These are phyloP conservation scores for Caenorhabditis tropicalis DNA, from an alignment of 1,140 invertebrate species.

Conservation along the genomic window DNA sequence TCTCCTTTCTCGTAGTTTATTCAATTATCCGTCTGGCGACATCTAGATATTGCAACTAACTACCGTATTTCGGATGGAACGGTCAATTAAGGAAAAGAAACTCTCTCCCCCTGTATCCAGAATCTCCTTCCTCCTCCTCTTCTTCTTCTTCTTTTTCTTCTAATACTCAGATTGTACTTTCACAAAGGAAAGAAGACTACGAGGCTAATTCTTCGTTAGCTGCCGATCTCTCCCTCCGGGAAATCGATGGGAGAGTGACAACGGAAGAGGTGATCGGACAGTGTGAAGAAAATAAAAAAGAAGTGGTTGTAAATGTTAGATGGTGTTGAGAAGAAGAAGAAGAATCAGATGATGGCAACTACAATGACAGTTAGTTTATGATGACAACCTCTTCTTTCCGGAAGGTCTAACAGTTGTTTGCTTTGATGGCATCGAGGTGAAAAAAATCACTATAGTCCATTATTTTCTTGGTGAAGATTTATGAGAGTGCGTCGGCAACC, in stretches of 20 bases:
- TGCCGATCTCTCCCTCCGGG: not conserved
- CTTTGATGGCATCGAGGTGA: too few species aligned
- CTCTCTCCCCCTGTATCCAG: not conserved
- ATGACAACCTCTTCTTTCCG: not conserved
- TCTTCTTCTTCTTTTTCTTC: not conserved
- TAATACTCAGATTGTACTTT: slow-evolving; percentile 10
- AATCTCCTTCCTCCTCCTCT: not conserved
- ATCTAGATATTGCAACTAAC: slow-evolving; percentile 5
- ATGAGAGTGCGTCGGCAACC: too few species aligned
- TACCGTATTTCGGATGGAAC: not conserved
- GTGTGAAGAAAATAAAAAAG: not conserved
- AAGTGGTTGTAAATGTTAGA: not conserved
- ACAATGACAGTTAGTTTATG: not conserved
- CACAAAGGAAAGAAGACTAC: not conserved
- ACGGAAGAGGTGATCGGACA: slow-evolving; percentile 1
- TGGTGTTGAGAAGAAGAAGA: not conserved
- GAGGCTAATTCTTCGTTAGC: slow-evolving; percentile 11
- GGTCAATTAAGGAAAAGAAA: not conserved
- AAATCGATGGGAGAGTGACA: not conserved
- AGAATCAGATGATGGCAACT: not conserved
- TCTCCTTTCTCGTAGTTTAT: not conserved
- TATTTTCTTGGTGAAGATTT: too few species aligned
- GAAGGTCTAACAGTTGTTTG: not conserved
- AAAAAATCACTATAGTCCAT: too few species aligned
- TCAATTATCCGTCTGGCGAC: slow-evolving; percentile 19